Base-by-base conservation (phyloP, 2,113 vertebrate genomes). In the Addax nasomaculatus region DNA sequence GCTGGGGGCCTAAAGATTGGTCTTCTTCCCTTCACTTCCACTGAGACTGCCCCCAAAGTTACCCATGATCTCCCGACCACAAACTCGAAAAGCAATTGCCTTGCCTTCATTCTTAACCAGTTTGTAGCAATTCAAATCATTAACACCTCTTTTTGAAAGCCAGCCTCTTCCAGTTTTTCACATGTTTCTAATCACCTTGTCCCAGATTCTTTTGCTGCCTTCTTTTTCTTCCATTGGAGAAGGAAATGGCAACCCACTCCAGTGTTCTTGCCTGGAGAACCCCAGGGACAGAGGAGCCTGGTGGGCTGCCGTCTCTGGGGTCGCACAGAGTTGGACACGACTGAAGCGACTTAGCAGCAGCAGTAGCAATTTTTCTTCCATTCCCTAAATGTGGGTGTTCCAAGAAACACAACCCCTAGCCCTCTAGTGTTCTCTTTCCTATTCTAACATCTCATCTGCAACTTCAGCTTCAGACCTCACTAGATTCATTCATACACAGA, bases 151-250 rank as follows among this genome's bases (percentile, higher is more conserved):
- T 85, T 55, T 64, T 49, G 5, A 87, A 83, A 80, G 21, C 51
- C n/a, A 39, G 47, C 36, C 39, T 89, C 17, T 89, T 67, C n/a
- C 33, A 8, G 0, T 6, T 78, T 95, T 80, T 73, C 95, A 95
- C 60, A 39, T 90, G 93, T 97, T 98, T 97, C 96, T 83, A 95
- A 97, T 97, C 60, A 43, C 45, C 36, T n/a, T 67, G 53, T 90
- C 90, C 81, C 55, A 94, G 94, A 97, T 90, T 90, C 73, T 45
- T 76, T 2, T 13, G 16, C 53, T 86, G 21, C 47, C 81, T 57
- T 57, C 76, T 81, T 27, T 83, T 60, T 60, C 27, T 60, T 60
- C 58, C 58, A 13, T 6, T 14, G 13, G 27, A 60, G 27, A 60
- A 60, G 58, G 58, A 30, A 60, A 60, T 29, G 27, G 58, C 58